Evolutionary conservation across 2,888 invertebrate species (phyloP).

Genomic region (Macaria notata): DNA sequence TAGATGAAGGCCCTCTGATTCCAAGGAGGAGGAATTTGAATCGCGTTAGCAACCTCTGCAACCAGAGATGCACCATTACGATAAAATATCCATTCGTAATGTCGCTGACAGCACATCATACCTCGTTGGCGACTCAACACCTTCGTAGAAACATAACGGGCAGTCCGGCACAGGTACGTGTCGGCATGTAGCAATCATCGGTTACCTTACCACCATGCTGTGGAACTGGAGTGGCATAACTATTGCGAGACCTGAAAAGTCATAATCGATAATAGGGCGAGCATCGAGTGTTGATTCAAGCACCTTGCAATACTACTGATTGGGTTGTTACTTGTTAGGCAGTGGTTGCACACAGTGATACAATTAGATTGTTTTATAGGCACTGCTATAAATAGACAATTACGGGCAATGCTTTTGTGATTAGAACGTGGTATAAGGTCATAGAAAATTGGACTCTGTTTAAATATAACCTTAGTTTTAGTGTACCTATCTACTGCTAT

Average conservation of each 20-base stretch:
- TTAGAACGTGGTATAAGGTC: too few species aligned
- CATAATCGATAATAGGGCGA: constrained; percentile 32
- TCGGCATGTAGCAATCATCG: constrained; percentile 27
- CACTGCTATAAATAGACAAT: too few species aligned
- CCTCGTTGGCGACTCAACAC: constrained; percentile 31
- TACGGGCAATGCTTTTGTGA: too few species aligned
- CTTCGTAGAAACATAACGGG: constrained; percentile 36
- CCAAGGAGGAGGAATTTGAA: too few species aligned
- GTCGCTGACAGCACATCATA: constrained; percentile 26
- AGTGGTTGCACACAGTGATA: too few species aligned
- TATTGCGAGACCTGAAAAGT: constrained; percentile 34
- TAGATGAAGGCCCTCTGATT: too few species aligned
- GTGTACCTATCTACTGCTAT: too few species aligned
- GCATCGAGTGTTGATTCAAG: constrained; percentile 19
- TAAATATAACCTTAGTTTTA: too few species aligned
- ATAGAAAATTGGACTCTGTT: too few species aligned
- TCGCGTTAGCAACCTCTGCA: background rate
- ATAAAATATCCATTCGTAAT: constrained; percentile 21
- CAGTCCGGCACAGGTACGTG: constrained; percentile 29
- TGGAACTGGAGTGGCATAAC: constrained; percentile 30
- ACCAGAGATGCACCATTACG: constrained; percentile 17
- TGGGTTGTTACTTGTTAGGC: constrained; percentile 4
- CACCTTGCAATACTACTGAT: constrained; percentile 10
- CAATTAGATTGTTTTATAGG: too few species aligned
- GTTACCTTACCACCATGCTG: constrained; percentile 21